A percentile compares a stretch with the other conserved stretches of the same genome.
Evolutionary conservation across 2,797 vertebrate genomes (phyloP).

Genomic region (Prunella strophiata): DNA sequence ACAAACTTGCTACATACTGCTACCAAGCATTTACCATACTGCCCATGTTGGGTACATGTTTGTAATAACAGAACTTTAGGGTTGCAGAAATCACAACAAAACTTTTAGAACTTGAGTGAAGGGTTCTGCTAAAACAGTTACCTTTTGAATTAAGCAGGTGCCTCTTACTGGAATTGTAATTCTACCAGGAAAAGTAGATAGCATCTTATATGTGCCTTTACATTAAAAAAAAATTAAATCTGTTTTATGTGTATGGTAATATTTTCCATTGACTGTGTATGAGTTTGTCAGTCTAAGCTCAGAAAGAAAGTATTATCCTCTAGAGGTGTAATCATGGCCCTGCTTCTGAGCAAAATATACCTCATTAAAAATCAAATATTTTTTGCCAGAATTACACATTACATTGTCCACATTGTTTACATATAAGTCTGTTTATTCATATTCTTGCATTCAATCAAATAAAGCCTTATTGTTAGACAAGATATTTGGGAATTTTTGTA

Average conservation of each 20-base stretch:
- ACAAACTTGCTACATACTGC: neutral
- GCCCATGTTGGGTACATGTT: fast-evolving
- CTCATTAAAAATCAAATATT: slow-evolving; percentile 36
- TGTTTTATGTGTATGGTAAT: neutral
- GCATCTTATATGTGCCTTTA: neutral
- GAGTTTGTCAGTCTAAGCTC: neutral
- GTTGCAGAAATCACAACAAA: neutral
- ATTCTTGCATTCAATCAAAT: slow-evolving; percentile 11
- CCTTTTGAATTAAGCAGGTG: neutral
- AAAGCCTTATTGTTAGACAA: slow-evolving; percentile 40
- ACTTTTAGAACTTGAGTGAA: neutral
- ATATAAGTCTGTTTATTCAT: neutral
- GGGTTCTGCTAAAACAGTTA: neutral
- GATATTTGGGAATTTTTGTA: neutral
- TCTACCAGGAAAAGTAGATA: neutral
- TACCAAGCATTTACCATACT: neutral
- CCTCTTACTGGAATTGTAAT: neutral
- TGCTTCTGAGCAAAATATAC: slow-evolving; percentile 49
- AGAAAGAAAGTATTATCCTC: neutral
- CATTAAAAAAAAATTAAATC: neutral
- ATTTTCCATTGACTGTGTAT: neutral
- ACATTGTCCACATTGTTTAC: neutral
- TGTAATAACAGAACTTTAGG: neutral
- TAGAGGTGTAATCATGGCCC: neutral
- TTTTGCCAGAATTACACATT: neutral